A percentile compares a stretch with the other conserved stretches of the same genome.
Evolutionary conservation across 2,113 vertebrate species (phyloP).

Genomic region (Gracilinanus agilis): DNA sequence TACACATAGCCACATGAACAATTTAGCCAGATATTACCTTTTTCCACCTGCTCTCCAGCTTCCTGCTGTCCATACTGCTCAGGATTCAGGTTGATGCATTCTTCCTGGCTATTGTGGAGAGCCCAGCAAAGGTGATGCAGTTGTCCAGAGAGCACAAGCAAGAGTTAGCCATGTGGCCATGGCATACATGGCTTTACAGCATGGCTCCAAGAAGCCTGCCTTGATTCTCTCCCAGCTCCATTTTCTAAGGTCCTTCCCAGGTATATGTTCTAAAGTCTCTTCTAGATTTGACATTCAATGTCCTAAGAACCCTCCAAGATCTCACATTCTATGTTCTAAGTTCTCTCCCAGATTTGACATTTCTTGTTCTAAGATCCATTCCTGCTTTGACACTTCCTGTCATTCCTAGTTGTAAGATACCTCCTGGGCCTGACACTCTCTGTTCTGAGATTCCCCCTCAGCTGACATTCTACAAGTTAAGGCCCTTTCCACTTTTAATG

Average conservation of each 20-base stretch:
- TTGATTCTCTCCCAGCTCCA: background rate
- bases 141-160: constrained; percentile 78
- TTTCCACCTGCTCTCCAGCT: constrained; percentile 57
- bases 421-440: background rate
- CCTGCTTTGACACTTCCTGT: no score
- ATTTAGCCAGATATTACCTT: constrained; percentile 73
- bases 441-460: no score
- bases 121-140: constrained; percentile 94
- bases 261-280: background rate
- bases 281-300: no score
- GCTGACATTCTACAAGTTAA: no score
- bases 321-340: no score
- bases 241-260: background rate
- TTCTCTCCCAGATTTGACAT: no score
- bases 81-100: constrained; percentile 90
- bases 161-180: background rate
- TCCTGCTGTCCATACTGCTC: constrained; percentile 79
- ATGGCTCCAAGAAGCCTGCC: background rate
- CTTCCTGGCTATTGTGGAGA: constrained; percentile 89
- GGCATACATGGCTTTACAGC: background rate
- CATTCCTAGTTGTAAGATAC: background rate
- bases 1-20: background rate
- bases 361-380: no score
- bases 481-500: no score
- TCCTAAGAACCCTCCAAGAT: no score